Conservation (phyloP, 2,113 vertebrate species). For the Grammomys surdaster region DNA sequence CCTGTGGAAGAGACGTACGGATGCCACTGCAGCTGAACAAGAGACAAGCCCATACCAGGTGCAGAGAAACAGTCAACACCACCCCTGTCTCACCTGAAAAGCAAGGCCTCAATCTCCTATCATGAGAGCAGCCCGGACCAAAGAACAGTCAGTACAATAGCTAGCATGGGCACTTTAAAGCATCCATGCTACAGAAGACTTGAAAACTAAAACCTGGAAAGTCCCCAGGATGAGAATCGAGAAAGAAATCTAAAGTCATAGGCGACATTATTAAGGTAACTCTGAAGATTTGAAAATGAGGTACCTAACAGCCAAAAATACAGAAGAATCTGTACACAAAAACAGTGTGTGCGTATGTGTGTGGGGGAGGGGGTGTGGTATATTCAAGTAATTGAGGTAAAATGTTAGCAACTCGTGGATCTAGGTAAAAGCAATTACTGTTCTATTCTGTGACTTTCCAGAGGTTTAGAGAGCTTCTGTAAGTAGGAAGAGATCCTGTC, state of each 20-base stretch:
- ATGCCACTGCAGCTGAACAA: neutral
- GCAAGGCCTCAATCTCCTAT: neutral
- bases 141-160: neutral
- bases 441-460: neutral
- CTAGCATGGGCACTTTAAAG: neutral
- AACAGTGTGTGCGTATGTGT: too few species aligned
- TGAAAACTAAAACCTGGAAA: neutral
- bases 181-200: neutral
- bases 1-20: neutral
- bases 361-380: too few species aligned
- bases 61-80: neutral
- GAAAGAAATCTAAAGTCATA: neutral
- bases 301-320: neutral
- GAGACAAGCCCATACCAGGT: neutral
- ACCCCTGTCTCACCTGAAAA: neutral
- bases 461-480: conserved; percentile 15
- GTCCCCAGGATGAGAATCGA: neutral
- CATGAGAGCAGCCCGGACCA: neutral
- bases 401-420: neutral
- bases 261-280: neutral
- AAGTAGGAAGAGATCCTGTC: neutral
- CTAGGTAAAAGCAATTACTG: neutral
- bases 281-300: conserved; percentile 1
- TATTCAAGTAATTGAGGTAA: neutral
- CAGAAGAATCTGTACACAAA: neutral